A percentile compares a stretch with the other conserved stretches of the same genome.
These are phyloP conservation scores for Mystacornis crossleyi DNA, from an alignment of 2,113 vertebrate genomes.

Conservation along the genomic window DNA sequence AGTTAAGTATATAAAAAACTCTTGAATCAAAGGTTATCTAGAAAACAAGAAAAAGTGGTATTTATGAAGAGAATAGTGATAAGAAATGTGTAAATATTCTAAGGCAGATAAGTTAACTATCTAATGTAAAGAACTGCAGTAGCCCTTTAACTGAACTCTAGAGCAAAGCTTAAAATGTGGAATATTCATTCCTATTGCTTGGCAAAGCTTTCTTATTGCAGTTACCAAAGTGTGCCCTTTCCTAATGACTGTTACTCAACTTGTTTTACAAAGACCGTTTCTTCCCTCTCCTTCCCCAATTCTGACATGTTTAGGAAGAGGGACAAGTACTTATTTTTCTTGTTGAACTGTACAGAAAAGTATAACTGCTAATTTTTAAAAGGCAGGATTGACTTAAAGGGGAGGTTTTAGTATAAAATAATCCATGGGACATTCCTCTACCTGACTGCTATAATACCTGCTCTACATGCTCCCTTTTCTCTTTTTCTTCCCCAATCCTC, in stretches of 20 bases:
- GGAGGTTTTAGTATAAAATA: not conserved
- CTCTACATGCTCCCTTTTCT: not conserved
- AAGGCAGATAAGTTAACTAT: not conserved
- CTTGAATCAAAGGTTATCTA: slow-evolving; percentile 43
- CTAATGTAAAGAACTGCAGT: not conserved
- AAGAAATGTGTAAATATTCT: not conserved
- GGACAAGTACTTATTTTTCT: not conserved
- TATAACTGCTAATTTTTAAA: not conserved
- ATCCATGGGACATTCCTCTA: not conserved
- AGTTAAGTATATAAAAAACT: slow-evolving; percentile 56
- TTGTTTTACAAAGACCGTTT: not conserved
- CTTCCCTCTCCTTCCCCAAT: accelerated
- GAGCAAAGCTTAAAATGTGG: not conserved
- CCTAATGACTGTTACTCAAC: not conserved
- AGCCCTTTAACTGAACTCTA: not conserved
- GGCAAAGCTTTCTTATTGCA: not conserved
- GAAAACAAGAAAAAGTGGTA: not conserved
- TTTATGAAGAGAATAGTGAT: not conserved
- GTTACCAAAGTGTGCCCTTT: not conserved
- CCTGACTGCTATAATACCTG: not conserved
- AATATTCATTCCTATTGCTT: not conserved
- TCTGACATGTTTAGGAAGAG: not conserved
- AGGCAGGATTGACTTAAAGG: not conserved
- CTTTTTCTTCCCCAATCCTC: not conserved
- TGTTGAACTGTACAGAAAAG: not conserved